Percentiles rank a stretch among this genome's conserved stretches.
Conservation (phyloP, 2,888 invertebrate species). For the Megamerina dolium region DNA sequence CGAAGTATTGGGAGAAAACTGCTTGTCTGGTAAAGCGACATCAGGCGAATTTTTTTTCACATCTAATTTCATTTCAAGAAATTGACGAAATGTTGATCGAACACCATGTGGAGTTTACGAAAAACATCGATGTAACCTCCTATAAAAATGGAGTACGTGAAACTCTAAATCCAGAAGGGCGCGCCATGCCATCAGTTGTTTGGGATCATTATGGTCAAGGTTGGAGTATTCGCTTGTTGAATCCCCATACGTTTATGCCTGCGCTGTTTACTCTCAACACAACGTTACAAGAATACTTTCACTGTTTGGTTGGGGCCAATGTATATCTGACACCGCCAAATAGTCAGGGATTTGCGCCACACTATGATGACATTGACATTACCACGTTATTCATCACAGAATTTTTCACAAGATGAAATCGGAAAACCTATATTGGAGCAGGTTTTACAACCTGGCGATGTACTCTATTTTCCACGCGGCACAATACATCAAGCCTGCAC, state of each 20-base stretch:
- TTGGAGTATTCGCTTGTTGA: slow-evolving; percentile 82
- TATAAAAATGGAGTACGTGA: slow-evolving; percentile 71
- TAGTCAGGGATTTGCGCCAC: slow-evolving; percentile 97
- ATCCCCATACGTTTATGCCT: slow-evolving; percentile 78
- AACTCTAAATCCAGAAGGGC: slow-evolving; percentile 78
- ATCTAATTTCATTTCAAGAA: slow-evolving; percentile 67
- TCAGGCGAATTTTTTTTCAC: slow-evolving; percentile 60
- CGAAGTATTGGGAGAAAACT: slow-evolving; percentile 73
- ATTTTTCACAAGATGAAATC: slow-evolving; percentile 68
- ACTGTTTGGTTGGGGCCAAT: slow-evolving; percentile 92
- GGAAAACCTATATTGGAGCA: slow-evolving; percentile 75
- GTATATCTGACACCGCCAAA: slow-evolving; percentile 92
- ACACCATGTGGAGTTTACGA: slow-evolving; percentile 72
- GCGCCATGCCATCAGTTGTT: slow-evolving; percentile 55
- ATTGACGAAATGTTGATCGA: slow-evolving; percentile 73
- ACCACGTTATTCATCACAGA: slow-evolving; percentile 76
- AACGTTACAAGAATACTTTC: slow-evolving; percentile 86
- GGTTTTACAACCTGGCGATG: slow-evolving; percentile 75
- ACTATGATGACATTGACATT: slow-evolving; percentile 97
- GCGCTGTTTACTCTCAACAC: slow-evolving; percentile 63
- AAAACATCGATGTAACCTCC: slow-evolving; percentile 87
- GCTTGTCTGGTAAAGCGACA: slow-evolving; percentile 64
- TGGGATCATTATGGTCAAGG: slow-evolving; percentile 89
- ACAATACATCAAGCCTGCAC: slow-evolving; percentile 81
- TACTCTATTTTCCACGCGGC: slow-evolving; percentile 90